Evolutionary conservation across 2,113 vertebrate genomes (phyloP).

Genomic region (Cheirogaleus medius): DNA sequence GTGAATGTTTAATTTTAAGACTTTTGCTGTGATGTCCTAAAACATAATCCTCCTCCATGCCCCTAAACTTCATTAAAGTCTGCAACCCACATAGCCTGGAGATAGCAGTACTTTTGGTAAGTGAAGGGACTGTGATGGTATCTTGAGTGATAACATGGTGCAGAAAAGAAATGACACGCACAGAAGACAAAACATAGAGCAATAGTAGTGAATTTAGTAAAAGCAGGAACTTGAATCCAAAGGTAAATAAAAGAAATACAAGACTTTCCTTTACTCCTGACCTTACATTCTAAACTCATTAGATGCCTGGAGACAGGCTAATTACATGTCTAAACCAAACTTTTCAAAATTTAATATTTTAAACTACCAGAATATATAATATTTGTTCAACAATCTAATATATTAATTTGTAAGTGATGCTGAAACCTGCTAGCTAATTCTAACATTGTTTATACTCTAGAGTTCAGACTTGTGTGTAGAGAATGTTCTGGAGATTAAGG

Average conservation of each 20-base stretch:
- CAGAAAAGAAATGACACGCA: neutral
- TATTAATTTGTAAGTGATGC: neutral
- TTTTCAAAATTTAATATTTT: conserved; percentile 21
- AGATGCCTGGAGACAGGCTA: neutral
- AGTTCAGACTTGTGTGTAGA: conserved; percentile 5
- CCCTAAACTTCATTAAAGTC: neutral
- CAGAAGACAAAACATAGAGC: neutral
- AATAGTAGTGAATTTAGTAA: neutral
- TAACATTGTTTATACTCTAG: neutral
- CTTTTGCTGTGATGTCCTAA: neutral
- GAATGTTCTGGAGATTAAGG: neutral
- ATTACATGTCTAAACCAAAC: neutral
- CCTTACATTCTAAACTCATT: conserved; percentile 24
- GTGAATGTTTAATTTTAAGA: neutral
- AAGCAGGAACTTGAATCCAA: neutral
- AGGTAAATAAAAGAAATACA: conserved; percentile 1
- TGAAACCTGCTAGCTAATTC: conserved; percentile 36
- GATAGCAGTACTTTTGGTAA: neutral
- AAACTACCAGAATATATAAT: neutral
- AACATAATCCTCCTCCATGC: neutral
- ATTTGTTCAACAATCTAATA: neutral
- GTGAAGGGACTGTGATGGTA: neutral
- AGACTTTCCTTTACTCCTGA: neutral
- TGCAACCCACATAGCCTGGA: neutral
- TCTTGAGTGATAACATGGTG: neutral